Evolutionary conservation across 2,797 vertebrate genomes (phyloP), one percentile per base, ranked within the genome.

Genomic region (Cygnus olor): DNA sequence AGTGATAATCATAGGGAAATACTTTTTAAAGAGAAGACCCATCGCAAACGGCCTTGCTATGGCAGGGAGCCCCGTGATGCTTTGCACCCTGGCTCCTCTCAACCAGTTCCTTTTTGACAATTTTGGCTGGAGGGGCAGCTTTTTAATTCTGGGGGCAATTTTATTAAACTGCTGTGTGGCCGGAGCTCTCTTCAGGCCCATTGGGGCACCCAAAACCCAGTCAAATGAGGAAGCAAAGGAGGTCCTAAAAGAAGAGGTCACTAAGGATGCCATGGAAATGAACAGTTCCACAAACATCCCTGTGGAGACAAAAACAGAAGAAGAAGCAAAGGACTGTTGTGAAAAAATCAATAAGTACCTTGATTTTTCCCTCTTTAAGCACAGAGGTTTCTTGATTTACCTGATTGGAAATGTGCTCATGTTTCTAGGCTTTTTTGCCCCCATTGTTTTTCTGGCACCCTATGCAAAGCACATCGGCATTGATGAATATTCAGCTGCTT

Each of bases 1-100:
- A 17, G 98, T 99, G 95, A 99, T 98, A 93, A 98, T 99, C 92
- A 98, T 98, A 96, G 98, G 98, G 78, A 98, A 98, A 97, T 98
- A 98, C 95, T 99, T 99, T 90, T 69, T 98, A 81, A 97, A 95
- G 88, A 98, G 76, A 92, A 98, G 98, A 71, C 98, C 98, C 24
- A 88, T 98, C 1, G 98, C 98, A 0, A 99, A 99, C 4, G 98
- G 98, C 83, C 97, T 98, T 4, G 98, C 98, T 58, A 98, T 99
- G 98, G 98, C 98, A 0, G 98, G 98, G 63, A 98, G 98, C 94
- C 98, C 98, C 0, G 98, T 99, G 57, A 98, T 99, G 91, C 97
- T 98, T 14, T 98, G 96, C 58, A 94, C 98, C 5, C 92, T 99
- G 81, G 98, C 98, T 27, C 98, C 98, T 38, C 86, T 98, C 65